A percentile compares a stretch with the other conserved stretches of the same genome.
Evolutionary conservation across 1,140 invertebrate species (phyloP).

Genomic region (Daktulosphaira vitifoliae): DNA sequence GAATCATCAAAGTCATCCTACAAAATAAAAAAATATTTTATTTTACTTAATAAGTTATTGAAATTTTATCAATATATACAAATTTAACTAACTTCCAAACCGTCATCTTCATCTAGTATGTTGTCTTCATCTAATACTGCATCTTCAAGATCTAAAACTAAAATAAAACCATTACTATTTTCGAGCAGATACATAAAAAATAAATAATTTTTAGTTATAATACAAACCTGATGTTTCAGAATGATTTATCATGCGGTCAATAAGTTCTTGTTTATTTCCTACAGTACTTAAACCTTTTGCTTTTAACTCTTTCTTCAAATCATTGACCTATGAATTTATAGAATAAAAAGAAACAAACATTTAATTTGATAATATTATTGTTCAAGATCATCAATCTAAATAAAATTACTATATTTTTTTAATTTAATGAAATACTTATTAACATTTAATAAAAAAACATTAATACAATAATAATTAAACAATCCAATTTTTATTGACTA

Average conservation of each 20-base stretch:
- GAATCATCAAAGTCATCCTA: conserved; percentile 28
- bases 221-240: conserved; percentile 31
- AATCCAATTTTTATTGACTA: too few species aligned
- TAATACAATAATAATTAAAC: too few species aligned
- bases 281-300: conserved; percentile 58
- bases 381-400: too few species aligned
- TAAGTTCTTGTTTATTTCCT: conserved; percentile 72
- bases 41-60: too few species aligned
- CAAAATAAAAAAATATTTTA: background rate
- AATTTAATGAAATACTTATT: background rate
- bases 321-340: conserved; percentile 52
- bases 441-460: too few species aligned
- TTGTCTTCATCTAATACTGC: conserved; percentile 18
- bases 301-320: conserved; percentile 71
- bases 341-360: too few species aligned
- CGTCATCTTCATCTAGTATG: conserved; percentile 28
- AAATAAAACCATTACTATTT: conserved; percentile 23
- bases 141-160: conserved; percentile 31
- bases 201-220: background rate
- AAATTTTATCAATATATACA: too few species aligned
- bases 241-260: conserved; percentile 40
- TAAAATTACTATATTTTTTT: too few species aligned
- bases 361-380: too few species aligned
- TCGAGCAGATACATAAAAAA: background rate
- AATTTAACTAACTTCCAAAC: conserved; percentile 15